phyloP scores from a whole-genome alignment of 2,797 vertebrate genomes.

The Austrolebias charrua region DNA sequence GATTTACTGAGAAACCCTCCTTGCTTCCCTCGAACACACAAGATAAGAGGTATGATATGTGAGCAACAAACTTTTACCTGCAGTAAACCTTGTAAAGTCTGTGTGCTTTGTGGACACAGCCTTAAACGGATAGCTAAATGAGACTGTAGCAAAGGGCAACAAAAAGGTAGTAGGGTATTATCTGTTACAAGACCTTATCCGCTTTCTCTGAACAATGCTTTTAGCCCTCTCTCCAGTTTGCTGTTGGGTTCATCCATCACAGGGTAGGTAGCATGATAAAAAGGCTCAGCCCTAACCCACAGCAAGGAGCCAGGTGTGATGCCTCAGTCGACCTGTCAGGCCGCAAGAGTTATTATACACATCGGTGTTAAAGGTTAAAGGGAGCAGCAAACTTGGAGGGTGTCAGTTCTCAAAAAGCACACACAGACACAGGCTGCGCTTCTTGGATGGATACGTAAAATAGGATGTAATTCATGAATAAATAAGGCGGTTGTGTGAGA shows the following conservation, averaged over 20 bases:
- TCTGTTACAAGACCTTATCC: conserved; percentile 59
- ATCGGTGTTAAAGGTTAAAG: conserved; percentile 77
- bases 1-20: conserved; percentile 7
- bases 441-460: conserved; percentile 35
- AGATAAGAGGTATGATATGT: conserved; percentile 29
- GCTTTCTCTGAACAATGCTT: conserved; percentile 50
- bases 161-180: conserved; percentile 36
- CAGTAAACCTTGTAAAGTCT: conserved; percentile 32
- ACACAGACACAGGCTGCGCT: conserved; percentile 25
- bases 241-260: conserved; percentile 86
- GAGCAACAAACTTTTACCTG: conserved; percentile 23
- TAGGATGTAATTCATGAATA: conserved; percentile 22
- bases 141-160: conserved; percentile 42
- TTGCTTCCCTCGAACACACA: conserved; percentile 20
- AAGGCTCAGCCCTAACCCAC: conserved; percentile 90
- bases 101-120: conserved; percentile 26
- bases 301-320: conserved; percentile 86
- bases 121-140: conserved; percentile 32
- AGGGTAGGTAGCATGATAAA: conserved; percentile 86
- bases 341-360: conserved; percentile 91
- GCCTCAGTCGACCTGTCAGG: conserved; percentile 96
- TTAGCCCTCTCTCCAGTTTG: conserved; percentile 52
- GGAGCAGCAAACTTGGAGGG: conserved; percentile 67
- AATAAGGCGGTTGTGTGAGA: conserved; percentile 10
- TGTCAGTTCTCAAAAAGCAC: conserved; percentile 61